Percentiles rank a stretch among this genome's conserved stretches.
These are phyloP conservation scores for Circaetus cinerascens DNA, from an alignment of 2,113 vertebrate genomes.

Conservation along the genomic window DNA sequence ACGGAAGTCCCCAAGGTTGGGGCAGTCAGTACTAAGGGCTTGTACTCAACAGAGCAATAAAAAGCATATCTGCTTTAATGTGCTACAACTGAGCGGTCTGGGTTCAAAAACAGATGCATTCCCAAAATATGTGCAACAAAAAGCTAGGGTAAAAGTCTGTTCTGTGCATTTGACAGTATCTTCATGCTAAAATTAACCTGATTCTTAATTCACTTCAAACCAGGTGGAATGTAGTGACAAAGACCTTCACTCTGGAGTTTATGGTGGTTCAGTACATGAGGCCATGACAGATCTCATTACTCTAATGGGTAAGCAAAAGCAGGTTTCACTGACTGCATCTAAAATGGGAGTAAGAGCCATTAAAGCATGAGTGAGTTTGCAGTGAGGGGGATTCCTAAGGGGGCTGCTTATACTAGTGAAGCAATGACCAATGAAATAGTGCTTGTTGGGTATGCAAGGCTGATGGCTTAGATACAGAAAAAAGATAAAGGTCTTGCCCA, in stretches of 20 bases:
- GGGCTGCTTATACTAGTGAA: neutral
- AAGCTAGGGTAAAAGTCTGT: neutral
- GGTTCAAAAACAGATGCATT: neutral
- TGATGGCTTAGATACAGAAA: neutral
- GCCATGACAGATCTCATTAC: constrained; percentile 93
- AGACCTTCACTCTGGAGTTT: constrained; percentile 95
- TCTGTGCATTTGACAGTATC: neutral
- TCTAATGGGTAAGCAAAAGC: constrained; percentile 84
- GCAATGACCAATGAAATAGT: neutral
- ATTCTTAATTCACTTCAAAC: neutral
- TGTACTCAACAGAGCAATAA: neutral
- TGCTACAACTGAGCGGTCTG: neutral
- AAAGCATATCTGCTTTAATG: neutral
- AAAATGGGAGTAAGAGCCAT: neutral
- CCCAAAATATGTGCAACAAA: neutral
- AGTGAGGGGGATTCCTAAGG: neutral
- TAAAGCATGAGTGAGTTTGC: neutral
- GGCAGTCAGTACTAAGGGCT: neutral
- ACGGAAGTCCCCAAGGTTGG: neutral
- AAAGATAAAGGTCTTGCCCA: neutral
- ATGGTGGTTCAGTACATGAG: constrained; percentile 93
- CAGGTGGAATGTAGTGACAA: constrained; percentile 82
- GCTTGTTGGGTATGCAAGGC: neutral
- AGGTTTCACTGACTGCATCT: neutral
- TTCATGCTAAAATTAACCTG: neutral